A percentile compares a stretch with the other conserved stretches of the same genome.
Evolutionary conservation across 1,140 invertebrate genomes (phyloP).

Genomic region (Sesamia nonagrioides): DNA sequence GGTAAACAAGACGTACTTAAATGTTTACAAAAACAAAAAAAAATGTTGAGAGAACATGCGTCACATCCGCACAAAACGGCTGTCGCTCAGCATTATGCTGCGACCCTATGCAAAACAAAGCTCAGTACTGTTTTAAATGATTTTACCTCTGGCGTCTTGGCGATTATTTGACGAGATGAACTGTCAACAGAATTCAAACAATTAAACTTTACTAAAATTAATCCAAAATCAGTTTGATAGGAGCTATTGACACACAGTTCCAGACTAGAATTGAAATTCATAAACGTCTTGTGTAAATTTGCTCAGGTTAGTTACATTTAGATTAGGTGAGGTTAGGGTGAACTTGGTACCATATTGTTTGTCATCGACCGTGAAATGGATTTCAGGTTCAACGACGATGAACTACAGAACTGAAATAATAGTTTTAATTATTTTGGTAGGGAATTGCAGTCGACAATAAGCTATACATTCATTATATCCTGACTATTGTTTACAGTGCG

Average conservation of each 20-base stretch:
- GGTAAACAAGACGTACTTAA: too few species aligned
- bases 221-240: background rate
- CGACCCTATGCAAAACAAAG: too few species aligned
- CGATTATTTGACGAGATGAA: background rate
- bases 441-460: background rate
- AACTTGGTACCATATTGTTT: slow-evolving; percentile 16
- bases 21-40: too few species aligned
- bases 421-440: background rate
- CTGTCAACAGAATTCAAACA: background rate
- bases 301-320: slow-evolving; percentile 28
- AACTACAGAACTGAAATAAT: background rate
- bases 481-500: too few species aligned
- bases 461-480: too few species aligned
- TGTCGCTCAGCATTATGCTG: too few species aligned
- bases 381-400: slow-evolving; percentile 13
- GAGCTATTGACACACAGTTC: background rate
- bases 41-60: too few species aligned
- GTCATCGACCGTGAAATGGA: slow-evolving; percentile 32
- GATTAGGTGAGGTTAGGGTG: slow-evolving; percentile 19
- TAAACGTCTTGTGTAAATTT: slow-evolving; percentile 37
- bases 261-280: slow-evolving; percentile 26
- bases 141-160: background rate
- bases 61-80: too few species aligned
- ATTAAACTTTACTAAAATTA: background rate
- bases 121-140: too few species aligned